phyloP scores from a whole-genome alignment of 2,113 vertebrate genomes.

The Eupsittula cactorum region DNA sequence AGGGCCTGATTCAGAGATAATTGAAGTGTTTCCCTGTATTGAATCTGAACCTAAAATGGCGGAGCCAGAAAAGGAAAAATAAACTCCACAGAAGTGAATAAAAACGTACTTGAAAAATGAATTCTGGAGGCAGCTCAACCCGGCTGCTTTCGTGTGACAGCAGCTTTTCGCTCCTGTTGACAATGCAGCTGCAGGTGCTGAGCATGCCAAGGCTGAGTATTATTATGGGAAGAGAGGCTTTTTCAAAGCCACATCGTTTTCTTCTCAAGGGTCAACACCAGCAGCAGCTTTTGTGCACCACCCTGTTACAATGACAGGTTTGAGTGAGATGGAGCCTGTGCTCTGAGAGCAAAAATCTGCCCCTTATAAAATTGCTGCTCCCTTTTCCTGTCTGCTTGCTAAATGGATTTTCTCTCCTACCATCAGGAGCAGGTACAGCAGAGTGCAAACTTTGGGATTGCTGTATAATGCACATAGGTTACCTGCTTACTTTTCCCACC shows the following conservation, averaged over 20 bases:
- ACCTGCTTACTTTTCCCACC: slow-evolving; percentile 33
- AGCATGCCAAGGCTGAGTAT: background rate
- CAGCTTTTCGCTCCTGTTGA: background rate
- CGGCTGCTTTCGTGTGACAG: fast-evolving
- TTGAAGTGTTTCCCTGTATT: slow-evolving; percentile 39
- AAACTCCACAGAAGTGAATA: background rate
- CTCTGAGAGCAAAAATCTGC: slow-evolving; percentile 6
- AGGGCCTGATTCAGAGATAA: slow-evolving; percentile 46
- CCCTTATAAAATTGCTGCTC: background rate
- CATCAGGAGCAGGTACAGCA: background rate
- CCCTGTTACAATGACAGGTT: background rate
- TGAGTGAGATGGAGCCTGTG: background rate
- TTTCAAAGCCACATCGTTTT: background rate
- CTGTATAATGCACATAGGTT: background rate
- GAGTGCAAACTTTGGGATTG: background rate
- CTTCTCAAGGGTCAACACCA: background rate
- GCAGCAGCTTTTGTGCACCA: background rate
- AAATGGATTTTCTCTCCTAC: background rate
- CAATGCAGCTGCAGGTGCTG: fast-evolving
- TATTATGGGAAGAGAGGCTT: background rate
- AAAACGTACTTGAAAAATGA: background rate
- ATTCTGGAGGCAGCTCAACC: background rate
- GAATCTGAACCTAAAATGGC: background rate
- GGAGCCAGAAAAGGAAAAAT: background rate
- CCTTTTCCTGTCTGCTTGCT: background rate